Conservation (phyloP, 2,113 vertebrate genomes). For the Morone saxatilis region DNA sequence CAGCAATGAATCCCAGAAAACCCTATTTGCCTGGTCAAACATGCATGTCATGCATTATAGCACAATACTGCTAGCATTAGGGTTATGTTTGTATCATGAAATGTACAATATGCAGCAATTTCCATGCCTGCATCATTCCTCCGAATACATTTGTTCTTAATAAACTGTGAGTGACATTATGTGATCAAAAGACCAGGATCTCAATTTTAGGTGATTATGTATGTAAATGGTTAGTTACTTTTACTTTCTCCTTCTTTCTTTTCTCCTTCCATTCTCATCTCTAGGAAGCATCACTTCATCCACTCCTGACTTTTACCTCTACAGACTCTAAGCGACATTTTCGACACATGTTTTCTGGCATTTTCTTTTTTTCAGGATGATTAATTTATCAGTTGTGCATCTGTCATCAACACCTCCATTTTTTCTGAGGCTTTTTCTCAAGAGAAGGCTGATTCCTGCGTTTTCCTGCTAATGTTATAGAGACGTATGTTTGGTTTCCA, state of each 20-base stretch:
- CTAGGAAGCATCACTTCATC: conserved; percentile 23
- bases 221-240: not conserved
- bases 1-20: not conserved
- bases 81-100: conserved; percentile 1
- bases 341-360: not conserved
- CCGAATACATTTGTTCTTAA: not conserved
- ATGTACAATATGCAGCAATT: not conserved
- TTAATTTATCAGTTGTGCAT: conserved; percentile 3
- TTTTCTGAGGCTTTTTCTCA: conserved; percentile 6
- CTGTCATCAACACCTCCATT: conserved; percentile 26
- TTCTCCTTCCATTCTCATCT: not conserved
- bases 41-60: not conserved
- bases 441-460: conserved; percentile 7
- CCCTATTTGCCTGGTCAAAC: not conserved
- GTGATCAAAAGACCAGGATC: not conserved
- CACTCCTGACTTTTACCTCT: conserved; percentile 35
- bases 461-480: conserved; percentile 13
- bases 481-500: not conserved
- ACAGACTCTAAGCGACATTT: not conserved
- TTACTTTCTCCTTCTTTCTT: not conserved
- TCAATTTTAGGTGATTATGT: not conserved
- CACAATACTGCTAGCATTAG: not conserved
- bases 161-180: not conserved
- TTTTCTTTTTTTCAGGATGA: conserved; percentile 35
- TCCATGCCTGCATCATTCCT: not conserved